Evolutionary conservation across 2,797 vertebrate genomes (phyloP).

Genomic region (Xenopus petersii): DNA sequence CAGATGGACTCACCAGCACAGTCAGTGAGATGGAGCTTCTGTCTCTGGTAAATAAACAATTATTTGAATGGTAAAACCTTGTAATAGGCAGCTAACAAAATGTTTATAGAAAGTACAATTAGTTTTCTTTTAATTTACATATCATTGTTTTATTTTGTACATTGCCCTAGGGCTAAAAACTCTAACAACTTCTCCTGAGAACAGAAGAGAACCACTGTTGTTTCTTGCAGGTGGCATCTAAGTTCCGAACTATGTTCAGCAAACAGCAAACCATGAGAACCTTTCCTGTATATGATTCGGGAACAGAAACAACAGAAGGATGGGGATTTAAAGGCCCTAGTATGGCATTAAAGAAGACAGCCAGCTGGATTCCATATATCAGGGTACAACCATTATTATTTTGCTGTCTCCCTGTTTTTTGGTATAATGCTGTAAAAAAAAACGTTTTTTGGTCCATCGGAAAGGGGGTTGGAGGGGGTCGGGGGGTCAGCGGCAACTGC

Average conservation of each 20-base stretch:
- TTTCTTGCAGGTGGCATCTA: constrained; percentile 59
- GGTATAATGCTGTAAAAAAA: too few species aligned
- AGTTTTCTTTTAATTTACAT: too few species aligned
- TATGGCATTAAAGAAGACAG: constrained; percentile 66
- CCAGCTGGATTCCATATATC: constrained; percentile 68
- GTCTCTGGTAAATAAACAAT: constrained; percentile 56
- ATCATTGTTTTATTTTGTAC: too few species aligned
- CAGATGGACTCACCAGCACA: constrained; percentile 56
- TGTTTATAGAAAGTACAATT: too few species aligned
- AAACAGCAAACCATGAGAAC: constrained; percentile 68
- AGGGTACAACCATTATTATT: constrained; percentile 55
- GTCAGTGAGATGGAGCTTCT: constrained; percentile 70
- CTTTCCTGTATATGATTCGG: constrained; percentile 63
- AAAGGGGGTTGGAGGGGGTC: too few species aligned
- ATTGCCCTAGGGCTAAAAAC: too few species aligned
- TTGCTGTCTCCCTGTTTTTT: neutral
- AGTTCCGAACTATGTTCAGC: constrained; percentile 68
- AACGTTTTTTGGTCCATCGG: too few species aligned
- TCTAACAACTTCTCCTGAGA: too few species aligned
- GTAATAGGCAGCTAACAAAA: too few species aligned
- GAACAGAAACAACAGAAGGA: constrained; percentile 53
- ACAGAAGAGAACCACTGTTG: too few species aligned
- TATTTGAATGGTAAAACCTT: too few species aligned
- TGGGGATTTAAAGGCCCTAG: constrained; percentile 54
- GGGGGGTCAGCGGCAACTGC: too few species aligned